Evolutionary conservation across 2,113 vertebrate species (phyloP).

Genomic region (Antidorcas marsupialis): DNA sequence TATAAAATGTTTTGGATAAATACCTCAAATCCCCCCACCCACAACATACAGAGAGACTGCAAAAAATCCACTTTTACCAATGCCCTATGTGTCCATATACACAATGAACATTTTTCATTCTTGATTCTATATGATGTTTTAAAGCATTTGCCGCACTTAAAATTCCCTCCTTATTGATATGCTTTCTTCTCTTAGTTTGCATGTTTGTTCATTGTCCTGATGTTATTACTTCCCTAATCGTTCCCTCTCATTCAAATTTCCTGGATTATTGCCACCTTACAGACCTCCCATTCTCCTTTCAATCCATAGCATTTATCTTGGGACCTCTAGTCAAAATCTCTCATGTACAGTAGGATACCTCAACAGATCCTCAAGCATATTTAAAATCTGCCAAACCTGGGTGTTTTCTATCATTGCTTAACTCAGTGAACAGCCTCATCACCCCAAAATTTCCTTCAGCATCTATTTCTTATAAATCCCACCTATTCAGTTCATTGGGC

Average conservation of each 20-base stretch:
- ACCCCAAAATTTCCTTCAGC: background rate
- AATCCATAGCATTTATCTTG: background rate
- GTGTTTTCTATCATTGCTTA: rapidly evolving
- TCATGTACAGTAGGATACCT: background rate
- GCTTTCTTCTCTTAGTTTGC: background rate
- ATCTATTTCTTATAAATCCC: background rate
- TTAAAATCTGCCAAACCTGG: background rate
- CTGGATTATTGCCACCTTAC: background rate
- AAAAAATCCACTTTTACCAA: background rate
- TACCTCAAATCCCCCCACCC: background rate
- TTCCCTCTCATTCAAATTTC: background rate
- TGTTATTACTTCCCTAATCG: background rate
- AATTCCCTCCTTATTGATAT: background rate
- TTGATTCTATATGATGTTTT: background rate
- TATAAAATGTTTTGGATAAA: background rate
- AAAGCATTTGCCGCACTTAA: background rate
- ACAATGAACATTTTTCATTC: background rate
- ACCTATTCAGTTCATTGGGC: background rate
- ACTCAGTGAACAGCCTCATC: background rate
- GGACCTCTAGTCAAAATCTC: background rate
- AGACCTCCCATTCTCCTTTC: background rate
- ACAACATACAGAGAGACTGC: background rate
- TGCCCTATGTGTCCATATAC: background rate
- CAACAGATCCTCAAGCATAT: background rate
- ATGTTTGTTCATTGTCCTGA: background rate